phyloP scores from a whole-genome alignment of 2,113 vertebrate species.

The Ploceus nigricollis region DNA sequence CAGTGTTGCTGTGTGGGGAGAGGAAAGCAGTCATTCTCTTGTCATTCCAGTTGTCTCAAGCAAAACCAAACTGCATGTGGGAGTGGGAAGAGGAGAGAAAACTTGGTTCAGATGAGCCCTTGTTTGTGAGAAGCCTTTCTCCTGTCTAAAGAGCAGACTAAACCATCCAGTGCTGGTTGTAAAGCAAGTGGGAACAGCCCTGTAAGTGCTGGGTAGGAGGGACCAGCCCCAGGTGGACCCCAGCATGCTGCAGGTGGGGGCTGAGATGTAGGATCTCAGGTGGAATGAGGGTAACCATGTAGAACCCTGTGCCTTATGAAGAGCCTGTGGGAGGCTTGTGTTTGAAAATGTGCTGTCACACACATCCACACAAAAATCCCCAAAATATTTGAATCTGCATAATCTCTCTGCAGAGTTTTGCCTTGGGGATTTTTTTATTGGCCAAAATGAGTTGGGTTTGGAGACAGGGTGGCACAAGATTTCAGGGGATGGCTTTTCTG shows the following conservation, averaged over 20 bases:
- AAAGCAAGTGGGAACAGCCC: background rate
- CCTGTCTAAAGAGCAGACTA: background rate
- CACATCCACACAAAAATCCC: constrained; percentile 37
- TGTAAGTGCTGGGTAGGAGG: background rate
- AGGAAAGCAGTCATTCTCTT: background rate
- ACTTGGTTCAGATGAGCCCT: background rate
- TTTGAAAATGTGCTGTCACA: constrained; percentile 39
- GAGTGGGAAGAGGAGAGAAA: background rate
- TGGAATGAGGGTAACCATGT: background rate
- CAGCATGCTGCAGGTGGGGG: fast-evolving
- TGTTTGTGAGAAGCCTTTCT: background rate
- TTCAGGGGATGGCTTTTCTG: background rate
- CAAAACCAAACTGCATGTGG: background rate
- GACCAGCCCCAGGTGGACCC: background rate
- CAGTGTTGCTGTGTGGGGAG: background rate
- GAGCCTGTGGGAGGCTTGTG: constrained; percentile 10
- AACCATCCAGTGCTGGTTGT: background rate
- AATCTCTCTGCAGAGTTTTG: background rate
- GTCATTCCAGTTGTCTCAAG: background rate
- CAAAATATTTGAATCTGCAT: constrained; percentile 19
- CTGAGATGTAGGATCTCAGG: background rate
- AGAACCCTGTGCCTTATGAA: background rate
- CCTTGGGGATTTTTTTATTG: background rate
- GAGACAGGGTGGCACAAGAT: background rate
- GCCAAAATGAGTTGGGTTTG: background rate